These are phyloP conservation scores for Zaprionus camerounensis DNA, from an alignment of 1,140 invertebrate genomes.

Conservation along the genomic window DNA sequence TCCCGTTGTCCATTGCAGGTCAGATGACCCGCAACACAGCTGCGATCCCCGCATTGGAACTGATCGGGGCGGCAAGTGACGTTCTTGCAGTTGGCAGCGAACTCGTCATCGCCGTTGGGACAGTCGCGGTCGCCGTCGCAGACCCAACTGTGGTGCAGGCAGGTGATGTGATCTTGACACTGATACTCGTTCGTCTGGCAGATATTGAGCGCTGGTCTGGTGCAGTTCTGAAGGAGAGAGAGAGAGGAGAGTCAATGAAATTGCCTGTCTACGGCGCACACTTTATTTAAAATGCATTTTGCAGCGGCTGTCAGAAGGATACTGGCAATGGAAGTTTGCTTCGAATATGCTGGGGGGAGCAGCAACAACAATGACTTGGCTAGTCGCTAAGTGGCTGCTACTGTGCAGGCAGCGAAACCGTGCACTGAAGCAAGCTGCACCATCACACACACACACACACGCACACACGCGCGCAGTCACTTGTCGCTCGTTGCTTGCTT, in stretches of 20 bases:
- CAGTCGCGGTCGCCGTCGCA: conserved; percentile 95
- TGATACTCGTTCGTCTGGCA: conserved; percentile 90
- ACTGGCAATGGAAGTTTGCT: conserved; percentile 33
- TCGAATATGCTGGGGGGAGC: conserved; percentile 20
- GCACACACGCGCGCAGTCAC: conserved; percentile 3
- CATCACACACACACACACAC: conserved; percentile 2
- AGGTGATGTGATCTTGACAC: conserved; percentile 93
- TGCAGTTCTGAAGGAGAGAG: conserved; percentile 85
- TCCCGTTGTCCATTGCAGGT: conserved; percentile 93
- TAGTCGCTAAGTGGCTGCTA: conserved; percentile 57
- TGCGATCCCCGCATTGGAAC: conserved; percentile 92
- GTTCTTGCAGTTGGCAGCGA: conserved; percentile 87
- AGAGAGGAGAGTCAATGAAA: conserved; percentile 29
- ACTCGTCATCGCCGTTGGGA: conserved; percentile 92
- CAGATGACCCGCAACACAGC: conserved; percentile 92
- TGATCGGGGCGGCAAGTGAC: conserved; percentile 92
- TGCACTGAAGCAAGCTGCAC: background rate
- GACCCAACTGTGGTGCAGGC: conserved; percentile 92
- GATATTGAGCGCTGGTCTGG: conserved; percentile 83
- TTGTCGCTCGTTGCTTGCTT: conserved; percentile 36
- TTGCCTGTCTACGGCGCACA: conserved; percentile 31
- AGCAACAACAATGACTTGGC: conserved; percentile 21
- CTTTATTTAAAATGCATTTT: conserved; percentile 48
- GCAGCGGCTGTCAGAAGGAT: conserved; percentile 29
- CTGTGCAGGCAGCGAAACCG: conserved; percentile 45